phyloP scores from a whole-genome alignment of 2,113 vertebrate species.

The Melozone crissalis region DNA sequence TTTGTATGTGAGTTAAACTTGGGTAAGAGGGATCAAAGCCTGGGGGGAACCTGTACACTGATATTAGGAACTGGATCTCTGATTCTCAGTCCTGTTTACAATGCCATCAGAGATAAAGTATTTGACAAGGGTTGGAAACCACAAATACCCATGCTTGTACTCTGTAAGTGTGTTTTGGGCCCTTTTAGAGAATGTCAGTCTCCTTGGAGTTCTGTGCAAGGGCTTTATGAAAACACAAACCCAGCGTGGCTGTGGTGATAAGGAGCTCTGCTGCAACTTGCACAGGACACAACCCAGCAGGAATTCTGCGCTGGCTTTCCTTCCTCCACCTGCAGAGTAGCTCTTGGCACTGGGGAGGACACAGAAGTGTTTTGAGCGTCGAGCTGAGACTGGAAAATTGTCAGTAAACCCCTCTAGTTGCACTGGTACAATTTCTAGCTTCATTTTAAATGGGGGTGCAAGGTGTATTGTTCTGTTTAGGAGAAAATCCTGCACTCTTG shows the following conservation, averaged over 20 bases:
- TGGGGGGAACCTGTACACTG: not conserved
- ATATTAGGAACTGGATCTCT: not conserved
- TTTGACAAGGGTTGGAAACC: not conserved
- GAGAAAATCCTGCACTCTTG: not conserved
- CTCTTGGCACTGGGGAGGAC: not conserved
- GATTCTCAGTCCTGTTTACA: not conserved
- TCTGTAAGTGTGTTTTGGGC: not conserved
- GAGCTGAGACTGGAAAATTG: not conserved
- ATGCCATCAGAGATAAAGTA: not conserved
- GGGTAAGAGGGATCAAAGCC: not conserved
- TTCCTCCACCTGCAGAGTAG: not conserved
- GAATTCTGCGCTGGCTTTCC: not conserved
- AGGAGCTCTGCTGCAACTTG: not conserved
- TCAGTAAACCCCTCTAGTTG: not conserved
- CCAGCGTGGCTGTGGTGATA: not conserved
- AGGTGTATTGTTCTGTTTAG: not conserved
- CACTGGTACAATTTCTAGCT: not conserved
- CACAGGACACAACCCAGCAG: not conserved
- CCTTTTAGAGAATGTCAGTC: not conserved
- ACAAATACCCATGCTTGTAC: not conserved
- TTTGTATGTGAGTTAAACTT: not conserved
- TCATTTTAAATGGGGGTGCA: not conserved
- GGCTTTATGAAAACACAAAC: not conserved
- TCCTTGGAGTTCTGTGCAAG: not conserved
- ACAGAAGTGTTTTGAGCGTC: not conserved